Evolutionary conservation across 2,113 vertebrate genomes (phyloP), one percentile per base, ranked within the genome.

Genomic region (Anseranas semipalmata): DNA sequence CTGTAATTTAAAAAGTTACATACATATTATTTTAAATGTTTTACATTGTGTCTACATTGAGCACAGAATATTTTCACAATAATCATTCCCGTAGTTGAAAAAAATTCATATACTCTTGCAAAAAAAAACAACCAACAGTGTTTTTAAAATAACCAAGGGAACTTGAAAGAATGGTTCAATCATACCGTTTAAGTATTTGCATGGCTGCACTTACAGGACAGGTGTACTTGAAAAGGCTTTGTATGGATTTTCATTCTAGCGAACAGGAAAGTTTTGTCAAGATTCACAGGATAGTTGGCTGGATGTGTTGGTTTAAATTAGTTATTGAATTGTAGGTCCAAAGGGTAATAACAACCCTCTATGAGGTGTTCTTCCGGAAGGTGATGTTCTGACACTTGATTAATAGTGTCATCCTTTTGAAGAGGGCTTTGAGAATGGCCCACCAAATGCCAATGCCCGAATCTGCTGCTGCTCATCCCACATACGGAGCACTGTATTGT

Each of bases 401-500:
- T 75, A 46, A 59, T 4, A 48, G 3, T 4, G 3, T 7, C 13
- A 30, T 37, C n/a, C 24, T 76, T 92, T 63, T 79, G 67, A 83
- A 53, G 17, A 85, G 27, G 33, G 32, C 15, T 2, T 71, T 58
- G 15, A 74, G 22, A 78, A 58, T 43, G 21, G 3, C 7, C 5
- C 6, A 73, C 19, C 30, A 13, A 6, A 1, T 56, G 2, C 25
- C 62, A 12, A 25, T 32, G 15, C 6, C n/a, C 84, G 33, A 70
- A 66, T 46, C 16, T 32, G n/a, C 17, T 72, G 13, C 20, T 74
- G 7, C 7, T 33, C 15, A 58, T 66, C 15, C 15, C 15, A 75
- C 2, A 7, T 15, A 39, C 3, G 10, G 32, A 65, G 48, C 4
- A 33, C 7, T 25, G 35, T 8, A 37, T 1, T 27, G 4, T 17